Conservation (phyloP, 2,797 vertebrate species). For the Argyrosomus regius region DNA sequence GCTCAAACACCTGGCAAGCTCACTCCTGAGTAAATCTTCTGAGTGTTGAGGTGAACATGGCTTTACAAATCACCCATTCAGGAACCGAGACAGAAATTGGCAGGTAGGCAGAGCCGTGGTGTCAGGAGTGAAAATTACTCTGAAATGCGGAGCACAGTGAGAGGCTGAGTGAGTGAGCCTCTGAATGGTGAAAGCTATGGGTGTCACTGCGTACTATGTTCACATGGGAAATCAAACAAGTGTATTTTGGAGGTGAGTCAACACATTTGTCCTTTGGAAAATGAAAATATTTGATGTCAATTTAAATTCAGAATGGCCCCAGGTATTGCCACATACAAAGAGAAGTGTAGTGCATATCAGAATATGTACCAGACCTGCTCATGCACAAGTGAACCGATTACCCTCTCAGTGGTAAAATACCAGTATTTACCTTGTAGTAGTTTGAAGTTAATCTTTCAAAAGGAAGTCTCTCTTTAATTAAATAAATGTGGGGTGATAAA, state of each 20-base stretch:
- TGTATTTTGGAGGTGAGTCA: slow-evolving; percentile 76
- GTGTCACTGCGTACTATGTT: slow-evolving; percentile 70
- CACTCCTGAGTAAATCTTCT: slow-evolving; percentile 79
- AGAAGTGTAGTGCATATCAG: slow-evolving; percentile 12
- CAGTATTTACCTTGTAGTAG: slow-evolving; percentile 18
- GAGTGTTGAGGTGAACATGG: slow-evolving; percentile 82
- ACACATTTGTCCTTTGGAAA: slow-evolving; percentile 71
- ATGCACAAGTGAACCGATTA: slow-evolving; percentile 25
- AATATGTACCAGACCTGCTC: slow-evolving; percentile 7
- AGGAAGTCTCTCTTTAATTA: slow-evolving; percentile 22
- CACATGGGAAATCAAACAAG: slow-evolving; percentile 79
- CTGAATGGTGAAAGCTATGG: slow-evolving; percentile 75
- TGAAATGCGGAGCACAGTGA: slow-evolving; percentile 76
- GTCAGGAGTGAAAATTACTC: slow-evolving; percentile 84
- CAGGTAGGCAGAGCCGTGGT: slow-evolving; percentile 80
- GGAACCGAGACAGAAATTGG: slow-evolving; percentile 81
- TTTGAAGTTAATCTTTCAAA: slow-evolving; percentile 22
- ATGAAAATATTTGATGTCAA: slow-evolving; percentile 70
- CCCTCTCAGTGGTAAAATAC: slow-evolving; percentile 9
- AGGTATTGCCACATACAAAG: slow-evolving; percentile 36
- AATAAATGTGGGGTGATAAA: slow-evolving; percentile 36
- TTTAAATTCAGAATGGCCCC: slow-evolving; percentile 57
- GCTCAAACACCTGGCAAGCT: slow-evolving; percentile 81
- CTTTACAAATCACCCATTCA: slow-evolving; percentile 85
- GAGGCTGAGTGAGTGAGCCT: slow-evolving; percentile 73